Percentiles rank a stretch among this genome's conserved stretches.
Evolutionary conservation across 2,888 invertebrate species (phyloP).

Genomic region (Chouioia cunea): DNA sequence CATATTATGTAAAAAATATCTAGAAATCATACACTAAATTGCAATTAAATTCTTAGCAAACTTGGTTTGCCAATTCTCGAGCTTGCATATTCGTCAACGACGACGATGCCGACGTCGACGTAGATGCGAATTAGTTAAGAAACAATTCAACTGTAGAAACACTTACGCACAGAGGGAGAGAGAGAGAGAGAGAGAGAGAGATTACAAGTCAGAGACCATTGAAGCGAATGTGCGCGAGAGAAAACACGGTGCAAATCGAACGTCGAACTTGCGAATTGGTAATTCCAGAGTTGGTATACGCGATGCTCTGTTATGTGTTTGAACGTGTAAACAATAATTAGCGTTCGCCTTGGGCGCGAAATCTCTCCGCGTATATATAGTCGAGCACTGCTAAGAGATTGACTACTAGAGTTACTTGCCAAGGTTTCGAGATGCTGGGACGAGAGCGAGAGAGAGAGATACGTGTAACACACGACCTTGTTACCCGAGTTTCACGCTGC

Average conservation of each 20-base stretch:
- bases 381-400: slow-evolving; percentile 20
- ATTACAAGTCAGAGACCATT: no score
- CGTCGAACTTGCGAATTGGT: slow-evolving; percentile 20
- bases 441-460: slow-evolving; percentile 19
- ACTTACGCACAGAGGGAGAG: background rate
- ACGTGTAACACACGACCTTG: slow-evolving; percentile 53
- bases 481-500: slow-evolving; percentile 50
- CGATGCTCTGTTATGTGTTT: slow-evolving; percentile 55
- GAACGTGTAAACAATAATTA: slow-evolving; percentile 62
- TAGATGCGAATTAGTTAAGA: no score
- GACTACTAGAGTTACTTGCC: no score
- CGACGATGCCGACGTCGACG: no score
- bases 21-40: no score
- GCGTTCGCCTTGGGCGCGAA: background rate
- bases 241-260: slow-evolving; percentile 16
- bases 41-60: no score
- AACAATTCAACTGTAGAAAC: no score
- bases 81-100: no score
- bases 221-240: no score
- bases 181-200: no score
- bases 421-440: background rate
- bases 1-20: no score
- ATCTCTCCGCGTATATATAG: slow-evolving; percentile 5
- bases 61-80: no score
- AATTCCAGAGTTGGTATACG: background rate